Evolutionary conservation across 1,140 invertebrate species (phyloP).

Genomic region (Manduca sexta): DNA sequence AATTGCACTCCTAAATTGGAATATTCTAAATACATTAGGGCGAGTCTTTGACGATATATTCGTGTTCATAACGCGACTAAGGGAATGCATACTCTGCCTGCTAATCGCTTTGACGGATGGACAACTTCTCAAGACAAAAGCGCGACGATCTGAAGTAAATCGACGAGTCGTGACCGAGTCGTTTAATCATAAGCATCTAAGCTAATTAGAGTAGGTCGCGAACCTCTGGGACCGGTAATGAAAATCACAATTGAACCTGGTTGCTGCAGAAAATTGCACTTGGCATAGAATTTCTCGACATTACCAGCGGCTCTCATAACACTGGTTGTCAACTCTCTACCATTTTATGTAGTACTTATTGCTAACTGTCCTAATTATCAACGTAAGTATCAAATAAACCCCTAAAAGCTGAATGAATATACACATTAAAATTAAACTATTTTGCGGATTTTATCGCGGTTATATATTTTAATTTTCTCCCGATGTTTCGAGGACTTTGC

Average conservation of each 20-base stretch:
- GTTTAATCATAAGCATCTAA: constrained; percentile 68
- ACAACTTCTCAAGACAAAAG: constrained; percentile 52
- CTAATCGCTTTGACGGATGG: constrained; percentile 43
- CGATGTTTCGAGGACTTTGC: too few relatives aligned
- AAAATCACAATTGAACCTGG: constrained; percentile 65
- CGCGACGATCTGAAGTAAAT: constrained; percentile 62
- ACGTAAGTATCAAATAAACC: too few relatives aligned
- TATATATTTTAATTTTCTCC: too few relatives aligned
- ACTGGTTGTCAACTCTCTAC: constrained; percentile 20
- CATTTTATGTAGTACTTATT: constrained; percentile 1
- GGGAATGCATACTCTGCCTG: constrained; percentile 16
- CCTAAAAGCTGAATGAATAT: too few relatives aligned
- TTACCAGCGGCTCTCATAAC: constrained; percentile 20
- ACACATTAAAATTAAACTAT: too few relatives aligned
- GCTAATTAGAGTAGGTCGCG: constrained; percentile 67
- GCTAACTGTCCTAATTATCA: too few relatives aligned
- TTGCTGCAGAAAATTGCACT: constrained; percentile 59
- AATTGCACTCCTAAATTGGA: constrained; percentile 4
- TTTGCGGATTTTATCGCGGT: too few relatives aligned
- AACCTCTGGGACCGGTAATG: constrained; percentile 57
- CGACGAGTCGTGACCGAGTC: constrained; percentile 61
- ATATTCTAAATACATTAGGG: neutral
- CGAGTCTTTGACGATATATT: too few relatives aligned
- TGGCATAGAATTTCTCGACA: constrained; percentile 34
- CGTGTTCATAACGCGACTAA: constrained; percentile 4